phyloP scores from a whole-genome alignment of 2,113 vertebrate species.

The Cygnus atratus region DNA sequence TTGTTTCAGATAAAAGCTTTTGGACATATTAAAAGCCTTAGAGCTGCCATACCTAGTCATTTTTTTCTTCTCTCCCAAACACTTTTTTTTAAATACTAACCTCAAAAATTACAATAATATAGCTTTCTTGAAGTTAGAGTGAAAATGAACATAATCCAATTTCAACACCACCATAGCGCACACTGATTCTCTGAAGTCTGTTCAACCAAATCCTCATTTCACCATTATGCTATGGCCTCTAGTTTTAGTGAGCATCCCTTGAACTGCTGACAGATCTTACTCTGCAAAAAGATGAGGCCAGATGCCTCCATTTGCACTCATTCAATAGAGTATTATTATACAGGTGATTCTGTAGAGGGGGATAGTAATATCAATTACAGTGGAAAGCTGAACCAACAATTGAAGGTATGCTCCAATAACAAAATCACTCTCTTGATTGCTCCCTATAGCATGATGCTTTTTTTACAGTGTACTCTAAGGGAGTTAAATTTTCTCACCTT shows the following conservation, averaged over 20 bases:
- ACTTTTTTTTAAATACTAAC: background rate
- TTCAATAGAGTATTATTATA: background rate
- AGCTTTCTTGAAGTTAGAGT: background rate
- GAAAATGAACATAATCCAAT: background rate
- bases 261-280: background rate
- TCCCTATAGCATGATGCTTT: background rate
- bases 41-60: background rate
- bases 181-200: background rate
- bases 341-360: background rate
- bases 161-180: background rate
- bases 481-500: background rate
- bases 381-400: background rate
- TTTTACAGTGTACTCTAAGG: background rate
- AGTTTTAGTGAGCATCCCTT: background rate
- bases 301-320: background rate
- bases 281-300: background rate
- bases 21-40: background rate
- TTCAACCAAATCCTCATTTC: accelerated
- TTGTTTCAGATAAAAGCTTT: too few species aligned
- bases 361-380: background rate
- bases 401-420: background rate
- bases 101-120: background rate
- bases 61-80: background rate
- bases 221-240: background rate
- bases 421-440: background rate